Percentiles rank a stretch among this genome's conserved stretches.
Conservation (phyloP, 2,113 vertebrate species). For the Mastomys coucha region DNA sequence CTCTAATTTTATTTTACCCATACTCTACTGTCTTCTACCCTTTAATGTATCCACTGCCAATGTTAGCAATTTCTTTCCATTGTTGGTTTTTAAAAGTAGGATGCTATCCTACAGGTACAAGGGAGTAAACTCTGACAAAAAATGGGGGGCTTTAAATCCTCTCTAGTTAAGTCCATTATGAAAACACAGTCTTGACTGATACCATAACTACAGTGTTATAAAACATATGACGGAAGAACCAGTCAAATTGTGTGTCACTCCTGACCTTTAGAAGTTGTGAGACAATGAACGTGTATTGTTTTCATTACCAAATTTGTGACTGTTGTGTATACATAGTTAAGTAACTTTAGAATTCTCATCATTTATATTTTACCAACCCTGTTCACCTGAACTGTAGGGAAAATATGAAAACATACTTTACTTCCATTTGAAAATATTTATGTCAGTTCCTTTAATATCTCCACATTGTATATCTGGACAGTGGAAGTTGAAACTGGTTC, state of each 20-base stretch:
- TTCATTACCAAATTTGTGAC: not conserved
- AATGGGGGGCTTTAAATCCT: not conserved
- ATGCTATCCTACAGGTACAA: not conserved
- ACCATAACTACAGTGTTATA: not conserved
- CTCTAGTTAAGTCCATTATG: not conserved
- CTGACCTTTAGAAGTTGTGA: constrained; percentile 24
- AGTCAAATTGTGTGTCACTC: not conserved
- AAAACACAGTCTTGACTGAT: not conserved
- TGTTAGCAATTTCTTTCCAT: constrained; percentile 2
- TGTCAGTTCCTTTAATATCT: constrained; percentile 44
- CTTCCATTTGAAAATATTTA: constrained; percentile 48
- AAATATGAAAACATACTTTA: constrained; percentile 49
- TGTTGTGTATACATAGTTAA: constrained; percentile 40
- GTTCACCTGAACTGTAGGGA: constrained; percentile 23
- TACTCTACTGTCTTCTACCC: not conserved
- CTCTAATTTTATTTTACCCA: not conserved
- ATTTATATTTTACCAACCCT: not conserved
- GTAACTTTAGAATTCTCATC: not conserved
- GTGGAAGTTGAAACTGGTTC: not conserved
- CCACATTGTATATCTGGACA: not conserved
- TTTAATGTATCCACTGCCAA: not conserved
- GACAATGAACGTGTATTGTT: constrained; percentile 34
- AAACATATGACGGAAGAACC: constrained; percentile 5
- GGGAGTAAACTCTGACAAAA: constrained; percentile 19
- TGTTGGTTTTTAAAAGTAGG: not conserved